These are phyloP conservation scores for Shinisaurus crocodilurus DNA, from an alignment of 2,113 vertebrate genomes.

Conservation along the genomic window DNA sequence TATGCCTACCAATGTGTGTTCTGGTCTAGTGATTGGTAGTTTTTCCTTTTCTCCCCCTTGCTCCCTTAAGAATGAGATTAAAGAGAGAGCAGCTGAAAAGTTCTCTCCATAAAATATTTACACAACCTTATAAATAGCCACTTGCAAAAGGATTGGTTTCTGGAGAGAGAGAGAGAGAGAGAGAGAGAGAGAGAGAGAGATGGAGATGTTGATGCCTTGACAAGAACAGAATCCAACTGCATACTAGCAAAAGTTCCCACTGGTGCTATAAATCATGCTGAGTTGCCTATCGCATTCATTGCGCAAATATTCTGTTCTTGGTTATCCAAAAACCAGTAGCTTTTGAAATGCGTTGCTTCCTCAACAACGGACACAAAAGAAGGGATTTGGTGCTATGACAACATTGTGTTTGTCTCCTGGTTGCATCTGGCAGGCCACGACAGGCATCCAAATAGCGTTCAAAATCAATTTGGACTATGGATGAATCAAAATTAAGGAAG, in stretches of 20 bases:
- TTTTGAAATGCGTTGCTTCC: background rate
- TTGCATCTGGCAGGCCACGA: conserved; percentile 31
- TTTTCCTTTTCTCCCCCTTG: background rate
- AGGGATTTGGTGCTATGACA: conserved; percentile 52
- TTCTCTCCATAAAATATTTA: background rate
- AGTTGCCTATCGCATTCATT: background rate
- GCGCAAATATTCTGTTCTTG: background rate
- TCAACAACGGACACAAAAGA: background rate
- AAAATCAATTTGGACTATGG: background rate
- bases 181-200: background rate
- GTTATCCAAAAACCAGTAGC: conserved; percentile 21
- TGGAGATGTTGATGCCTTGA: background rate
- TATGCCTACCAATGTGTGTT: background rate
- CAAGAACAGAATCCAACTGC: background rate
- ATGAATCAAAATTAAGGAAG: background rate
- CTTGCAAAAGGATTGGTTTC: accelerated
- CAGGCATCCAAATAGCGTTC: background rate
- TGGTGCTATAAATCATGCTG: conserved; percentile 48
- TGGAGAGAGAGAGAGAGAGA: background rate
- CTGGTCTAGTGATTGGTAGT: background rate
- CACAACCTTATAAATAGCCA: background rate
- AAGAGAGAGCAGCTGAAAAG: background rate
- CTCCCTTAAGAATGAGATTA: background rate
- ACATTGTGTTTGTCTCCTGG: conserved; percentile 33
- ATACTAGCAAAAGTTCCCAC: background rate